phyloP scores from a whole-genome alignment of 30 jellyfish, hydroid and myxozoan genomes.

The Sanderia malayensis region DNA sequence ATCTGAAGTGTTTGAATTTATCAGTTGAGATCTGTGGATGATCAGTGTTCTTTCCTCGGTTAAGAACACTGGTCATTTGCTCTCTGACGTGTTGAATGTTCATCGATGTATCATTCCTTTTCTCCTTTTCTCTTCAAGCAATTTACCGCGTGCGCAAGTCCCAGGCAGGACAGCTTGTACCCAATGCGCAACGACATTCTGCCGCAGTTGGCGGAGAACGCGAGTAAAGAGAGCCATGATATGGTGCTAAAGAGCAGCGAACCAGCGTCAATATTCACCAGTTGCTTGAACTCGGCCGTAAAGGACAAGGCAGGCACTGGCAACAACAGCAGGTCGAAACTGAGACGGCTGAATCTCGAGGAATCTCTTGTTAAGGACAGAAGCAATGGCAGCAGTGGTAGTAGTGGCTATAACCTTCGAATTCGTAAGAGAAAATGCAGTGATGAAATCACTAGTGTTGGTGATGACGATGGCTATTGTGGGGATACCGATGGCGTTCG shows the following conservation, averaged over 20 bases:
- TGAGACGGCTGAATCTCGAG: not conserved
- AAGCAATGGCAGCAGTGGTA: not conserved
- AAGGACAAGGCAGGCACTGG: too few species aligned
- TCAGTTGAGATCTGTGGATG: too few species aligned
- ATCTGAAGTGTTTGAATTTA: too few species aligned
- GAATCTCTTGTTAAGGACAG: not conserved
- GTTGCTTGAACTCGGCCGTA: not conserved
- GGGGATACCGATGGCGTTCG: too few species aligned
- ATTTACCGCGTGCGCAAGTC: constrained; percentile 37
- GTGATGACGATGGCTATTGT: too few species aligned
- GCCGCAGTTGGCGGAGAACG: constrained; percentile 50
- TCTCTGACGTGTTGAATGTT: too few species aligned
- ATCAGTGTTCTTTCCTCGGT: too few species aligned
- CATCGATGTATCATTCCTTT: too few species aligned
- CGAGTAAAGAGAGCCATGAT: constrained; percentile 5
- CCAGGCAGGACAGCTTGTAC: constrained; percentile 56
- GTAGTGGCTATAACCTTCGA: not conserved
- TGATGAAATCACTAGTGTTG: not conserved
- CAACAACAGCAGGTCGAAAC: not conserved
- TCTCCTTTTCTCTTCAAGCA: constrained; percentile 19
- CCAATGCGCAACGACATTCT: constrained; percentile 66
- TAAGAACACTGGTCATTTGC: too few species aligned
- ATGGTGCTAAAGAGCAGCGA: not conserved
- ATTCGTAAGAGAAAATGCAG: not conserved
- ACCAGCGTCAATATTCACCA: not conserved